phyloP scores from a whole-genome alignment of 2,797 vertebrate species.

The Argya squamiceps region DNA sequence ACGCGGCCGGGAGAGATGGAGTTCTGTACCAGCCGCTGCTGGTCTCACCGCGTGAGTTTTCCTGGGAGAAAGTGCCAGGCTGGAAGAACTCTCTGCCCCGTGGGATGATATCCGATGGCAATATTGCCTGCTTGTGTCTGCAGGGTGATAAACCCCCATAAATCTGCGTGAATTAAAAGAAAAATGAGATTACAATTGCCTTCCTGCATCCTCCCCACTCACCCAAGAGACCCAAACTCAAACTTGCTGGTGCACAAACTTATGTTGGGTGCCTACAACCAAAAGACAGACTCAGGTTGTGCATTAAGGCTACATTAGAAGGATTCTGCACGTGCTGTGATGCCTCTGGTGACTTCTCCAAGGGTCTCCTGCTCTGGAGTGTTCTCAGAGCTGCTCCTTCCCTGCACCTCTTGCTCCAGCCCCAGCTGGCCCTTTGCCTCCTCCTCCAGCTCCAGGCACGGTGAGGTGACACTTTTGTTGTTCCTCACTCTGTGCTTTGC shows the following conservation, averaged over 20 bases:
- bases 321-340: rapidly evolving
- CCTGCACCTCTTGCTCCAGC: background rate
- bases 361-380: background rate
- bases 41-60: rapidly evolving
- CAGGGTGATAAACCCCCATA: background rate
- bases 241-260: background rate
- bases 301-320: background rate
- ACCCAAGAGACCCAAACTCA: background rate
- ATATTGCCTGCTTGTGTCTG: background rate
- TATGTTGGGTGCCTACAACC: background rate
- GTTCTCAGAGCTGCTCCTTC: background rate
- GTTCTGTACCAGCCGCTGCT: rapidly evolving
- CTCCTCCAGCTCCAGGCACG: background rate
- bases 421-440: background rate
- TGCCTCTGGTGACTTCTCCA: background rate
- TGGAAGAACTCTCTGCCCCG: background rate
- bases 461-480: background rate
- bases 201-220: background rate
- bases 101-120: too few relatives aligned
- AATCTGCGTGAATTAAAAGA: background rate
- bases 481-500: background rate
- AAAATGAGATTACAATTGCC: background rate
- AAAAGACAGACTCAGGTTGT: background rate
- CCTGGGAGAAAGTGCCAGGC: background rate
- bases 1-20: background rate